These are phyloP conservation scores for Drosophila baimaii DNA, from an alignment of 1,140 invertebrate species.

Conservation along the genomic window DNA sequence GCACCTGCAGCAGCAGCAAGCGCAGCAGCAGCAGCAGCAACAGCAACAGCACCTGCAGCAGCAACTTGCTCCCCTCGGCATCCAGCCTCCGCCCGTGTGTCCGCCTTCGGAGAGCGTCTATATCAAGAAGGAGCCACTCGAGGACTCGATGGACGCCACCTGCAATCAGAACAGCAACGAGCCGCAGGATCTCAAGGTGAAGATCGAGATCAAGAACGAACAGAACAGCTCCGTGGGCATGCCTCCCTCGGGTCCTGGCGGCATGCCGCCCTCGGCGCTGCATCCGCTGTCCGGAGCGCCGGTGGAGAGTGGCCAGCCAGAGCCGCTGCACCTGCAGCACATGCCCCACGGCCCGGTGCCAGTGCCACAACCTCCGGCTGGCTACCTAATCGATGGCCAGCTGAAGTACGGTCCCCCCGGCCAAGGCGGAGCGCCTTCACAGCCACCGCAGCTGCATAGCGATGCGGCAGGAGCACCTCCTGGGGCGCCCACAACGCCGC, in stretches of 20 bases:
- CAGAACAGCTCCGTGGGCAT: slow-evolving; percentile 58
- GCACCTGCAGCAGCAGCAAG: slow-evolving; percentile 75
- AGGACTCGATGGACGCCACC: slow-evolving; percentile 83
- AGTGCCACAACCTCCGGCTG: slow-evolving; percentile 58
- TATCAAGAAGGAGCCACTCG: slow-evolving; percentile 84
- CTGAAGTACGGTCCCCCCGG: slow-evolving; percentile 71
- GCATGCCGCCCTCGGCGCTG: slow-evolving; percentile 40
- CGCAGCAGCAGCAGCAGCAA: slow-evolving; percentile 54
- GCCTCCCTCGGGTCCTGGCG: slow-evolving; percentile 35
- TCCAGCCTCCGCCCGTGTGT: slow-evolving; percentile 49
- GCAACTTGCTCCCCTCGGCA: slow-evolving; percentile 49
- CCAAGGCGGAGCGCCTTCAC: slow-evolving; percentile 49
- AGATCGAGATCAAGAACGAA: slow-evolving; percentile 83
- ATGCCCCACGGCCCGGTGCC: slow-evolving; percentile 51
- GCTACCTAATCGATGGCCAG: slow-evolving; percentile 77
- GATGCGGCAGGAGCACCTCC: slow-evolving; percentile 46
- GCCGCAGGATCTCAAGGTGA: slow-evolving; percentile 83
- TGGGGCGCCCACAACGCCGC: slow-evolving; percentile 49
- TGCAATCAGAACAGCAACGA: slow-evolving; percentile 84
- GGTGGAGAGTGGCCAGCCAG: slow-evolving; percentile 36
- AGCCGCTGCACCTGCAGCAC: slow-evolving; percentile 67
- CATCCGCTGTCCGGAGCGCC: slow-evolving; percentile 36
- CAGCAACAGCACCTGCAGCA: slow-evolving; percentile 77
- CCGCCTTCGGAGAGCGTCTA: slow-evolving; percentile 65
- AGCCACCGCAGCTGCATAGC: slow-evolving; percentile 73